These are phyloP conservation scores for Madoqua kirkii DNA, from an alignment of 2,113 vertebrate species.

Conservation along the genomic window DNA sequence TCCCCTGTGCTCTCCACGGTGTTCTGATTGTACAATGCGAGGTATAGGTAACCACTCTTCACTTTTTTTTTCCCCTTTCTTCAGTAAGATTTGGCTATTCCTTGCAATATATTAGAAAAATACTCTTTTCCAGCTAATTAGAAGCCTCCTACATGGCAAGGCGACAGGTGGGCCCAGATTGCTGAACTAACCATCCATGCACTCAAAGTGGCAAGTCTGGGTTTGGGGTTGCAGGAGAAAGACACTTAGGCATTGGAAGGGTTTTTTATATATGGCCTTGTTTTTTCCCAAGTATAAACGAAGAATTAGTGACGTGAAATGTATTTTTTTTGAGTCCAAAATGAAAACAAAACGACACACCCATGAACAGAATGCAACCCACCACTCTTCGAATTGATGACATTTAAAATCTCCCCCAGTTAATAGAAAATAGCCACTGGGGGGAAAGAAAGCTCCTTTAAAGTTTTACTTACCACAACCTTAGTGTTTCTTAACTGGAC, in stretches of 20 bases:
- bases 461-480: conserved; percentile 60
- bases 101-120: conserved; percentile 85
- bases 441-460: neutral
- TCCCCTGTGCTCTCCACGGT: conserved; percentile 75
- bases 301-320: conserved; percentile 39
- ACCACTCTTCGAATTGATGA: conserved; percentile 34
- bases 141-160: conserved; percentile 80
- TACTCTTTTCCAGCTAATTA: conserved; percentile 82
- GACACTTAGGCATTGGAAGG: conserved; percentile 70
- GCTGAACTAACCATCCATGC: conserved; percentile 65
- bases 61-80: conserved; percentile 72
- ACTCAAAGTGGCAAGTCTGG: conserved; percentile 73
- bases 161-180: conserved; percentile 68
- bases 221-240: conserved; percentile 69
- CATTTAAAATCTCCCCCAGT: conserved; percentile 17
- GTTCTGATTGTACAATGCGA: conserved; percentile 87
- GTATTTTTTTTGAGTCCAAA: neutral
- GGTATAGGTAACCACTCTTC: conserved; percentile 77
- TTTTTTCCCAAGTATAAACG: conserved; percentile 70
- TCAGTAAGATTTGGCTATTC: conserved; percentile 82
- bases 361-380: conserved; percentile 8
- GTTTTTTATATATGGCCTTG: conserved; percentile 75
- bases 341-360: conserved; percentile 11
- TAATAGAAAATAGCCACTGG: conserved; percentile 41
- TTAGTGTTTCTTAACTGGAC: conserved; percentile 67